A percentile compares a stretch with the other conserved stretches of the same genome.
These are phyloP conservation scores for Tadarida brasiliensis DNA, from an alignment of 2,797 vertebrate genomes.

Conservation along the genomic window DNA sequence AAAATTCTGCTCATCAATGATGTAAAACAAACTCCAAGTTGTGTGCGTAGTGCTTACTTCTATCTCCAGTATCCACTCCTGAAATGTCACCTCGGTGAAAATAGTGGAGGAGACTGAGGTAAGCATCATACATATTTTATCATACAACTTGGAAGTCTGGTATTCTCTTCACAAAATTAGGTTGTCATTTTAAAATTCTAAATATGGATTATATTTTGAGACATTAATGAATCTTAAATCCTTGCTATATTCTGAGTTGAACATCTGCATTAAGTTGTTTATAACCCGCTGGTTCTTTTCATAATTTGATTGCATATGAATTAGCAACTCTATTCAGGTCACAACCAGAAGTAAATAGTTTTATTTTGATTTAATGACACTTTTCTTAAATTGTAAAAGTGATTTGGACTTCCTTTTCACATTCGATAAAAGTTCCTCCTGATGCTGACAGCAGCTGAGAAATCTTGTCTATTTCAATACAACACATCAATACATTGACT, in stretches of 20 bases:
- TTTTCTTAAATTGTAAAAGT: slow-evolving; percentile 64
- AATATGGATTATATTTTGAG: slow-evolving; percentile 68
- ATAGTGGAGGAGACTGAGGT: background rate
- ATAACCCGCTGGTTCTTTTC: slow-evolving; percentile 76
- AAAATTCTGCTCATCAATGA: background rate
- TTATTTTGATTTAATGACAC: slow-evolving; percentile 78
- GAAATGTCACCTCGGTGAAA: background rate
- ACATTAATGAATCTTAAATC: slow-evolving; percentile 61
- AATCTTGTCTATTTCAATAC: background rate
- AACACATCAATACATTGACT: background rate
- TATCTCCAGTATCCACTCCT: background rate
- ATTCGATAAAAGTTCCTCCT: slow-evolving; percentile 48
- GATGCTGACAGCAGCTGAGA: background rate
- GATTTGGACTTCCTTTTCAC: slow-evolving; percentile 57
- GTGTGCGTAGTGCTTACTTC: background rate
- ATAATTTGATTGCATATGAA: slow-evolving; percentile 82
- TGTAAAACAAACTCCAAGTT: background rate
- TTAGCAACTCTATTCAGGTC: slow-evolving; percentile 80
- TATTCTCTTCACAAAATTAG: slow-evolving; percentile 59
- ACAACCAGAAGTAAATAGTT: slow-evolving; percentile 79
- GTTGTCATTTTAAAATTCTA: slow-evolving; percentile 68
- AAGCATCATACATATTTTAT: slow-evolving; percentile 22
- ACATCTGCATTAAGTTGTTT: slow-evolving; percentile 82
- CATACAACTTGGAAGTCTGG: background rate
- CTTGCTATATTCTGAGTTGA: slow-evolving; percentile 76